Evolutionary conservation across 1,140 invertebrate species (phyloP), one percentile per base, ranked within the genome.

Genomic region (Drosophila aff.): DNA sequence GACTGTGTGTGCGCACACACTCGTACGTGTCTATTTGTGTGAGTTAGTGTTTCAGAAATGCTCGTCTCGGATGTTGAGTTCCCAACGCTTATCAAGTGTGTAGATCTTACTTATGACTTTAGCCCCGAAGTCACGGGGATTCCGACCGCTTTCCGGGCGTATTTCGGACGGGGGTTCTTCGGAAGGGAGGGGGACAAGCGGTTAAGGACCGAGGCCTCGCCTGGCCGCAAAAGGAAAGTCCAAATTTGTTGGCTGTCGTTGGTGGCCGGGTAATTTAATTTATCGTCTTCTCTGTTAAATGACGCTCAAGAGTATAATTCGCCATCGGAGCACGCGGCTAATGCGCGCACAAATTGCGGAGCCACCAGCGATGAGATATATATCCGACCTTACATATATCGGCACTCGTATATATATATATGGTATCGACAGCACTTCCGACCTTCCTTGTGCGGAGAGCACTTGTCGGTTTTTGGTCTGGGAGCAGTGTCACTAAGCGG

Each of bases 231-330:
- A 57, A 77, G 81, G 86, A 91, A 89, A 79, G 71, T 68, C 85
- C 86, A 85, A 89, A 90, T 90, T 90, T 90, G 85, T 90, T 91
- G 86, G 76, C 81, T 81, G 77, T 80, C 81, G 62, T 61, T 61
- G 68, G 67, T 76, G 73, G 66, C 79, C 79, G 79, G 75, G 76
- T 91, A 90, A 90, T 90, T 90, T 90, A 90, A 90, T 90, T 90
- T 90, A 90, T 90, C 89, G 85, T 90, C 89, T 80, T 90, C 79
- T 80, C 79, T 90, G 86, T 90, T 90, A 86, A 90, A 90, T 90
- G 85, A 90, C 79, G 85, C 85, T 90, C 85, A 90, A 90, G 85
- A 90, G 85, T 91, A 90, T 90, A 91, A 90, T 90, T 90, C 82
- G 68, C 44, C 57, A 63, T 77, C 57, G 71, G 47, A 82, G 67